Evolutionary conservation across 2,888 invertebrate species (phyloP).

Genomic region (Melieria crassipennis): DNA sequence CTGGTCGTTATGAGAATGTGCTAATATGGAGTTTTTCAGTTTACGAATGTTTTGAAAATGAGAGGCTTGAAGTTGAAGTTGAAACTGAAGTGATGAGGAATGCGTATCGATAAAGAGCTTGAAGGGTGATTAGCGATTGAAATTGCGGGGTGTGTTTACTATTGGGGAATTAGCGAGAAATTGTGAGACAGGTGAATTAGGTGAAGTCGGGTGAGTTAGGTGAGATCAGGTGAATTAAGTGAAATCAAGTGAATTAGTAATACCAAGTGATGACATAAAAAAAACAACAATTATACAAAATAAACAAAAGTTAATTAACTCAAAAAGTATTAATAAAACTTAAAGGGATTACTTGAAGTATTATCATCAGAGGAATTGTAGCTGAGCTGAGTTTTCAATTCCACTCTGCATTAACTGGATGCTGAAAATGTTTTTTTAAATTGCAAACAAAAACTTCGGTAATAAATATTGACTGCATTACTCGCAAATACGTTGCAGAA

Average conservation of each 20-base stretch:
- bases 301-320: constrained; percentile 9
- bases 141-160: constrained; percentile 11
- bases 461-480: no score
- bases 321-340: not conserved
- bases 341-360: no score
- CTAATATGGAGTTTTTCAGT: constrained; percentile 17
- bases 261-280: constrained; percentile 7
- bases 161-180: constrained; percentile 20
- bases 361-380: no score
- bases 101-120: constrained; percentile 14
- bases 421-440: no score
- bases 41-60: constrained; percentile 5
- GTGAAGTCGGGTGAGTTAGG: constrained; percentile 3
- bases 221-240: constrained; percentile 35
- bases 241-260: constrained; percentile 27
- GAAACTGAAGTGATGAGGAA: constrained; percentile 4
- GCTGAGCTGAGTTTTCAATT: no score
- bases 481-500: no score
- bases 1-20: constrained; percentile 23
- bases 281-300: constrained; percentile 13
- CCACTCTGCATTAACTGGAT: no score
- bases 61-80: not conserved
- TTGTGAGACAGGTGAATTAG: constrained; percentile 24
- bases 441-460: no score
- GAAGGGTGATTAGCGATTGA: constrained; percentile 19